A percentile compares a stretch with the other conserved stretches of the same genome.
phyloP scores from a whole-genome alignment of 2,113 vertebrate species.

The Cichladusa arquata region DNA sequence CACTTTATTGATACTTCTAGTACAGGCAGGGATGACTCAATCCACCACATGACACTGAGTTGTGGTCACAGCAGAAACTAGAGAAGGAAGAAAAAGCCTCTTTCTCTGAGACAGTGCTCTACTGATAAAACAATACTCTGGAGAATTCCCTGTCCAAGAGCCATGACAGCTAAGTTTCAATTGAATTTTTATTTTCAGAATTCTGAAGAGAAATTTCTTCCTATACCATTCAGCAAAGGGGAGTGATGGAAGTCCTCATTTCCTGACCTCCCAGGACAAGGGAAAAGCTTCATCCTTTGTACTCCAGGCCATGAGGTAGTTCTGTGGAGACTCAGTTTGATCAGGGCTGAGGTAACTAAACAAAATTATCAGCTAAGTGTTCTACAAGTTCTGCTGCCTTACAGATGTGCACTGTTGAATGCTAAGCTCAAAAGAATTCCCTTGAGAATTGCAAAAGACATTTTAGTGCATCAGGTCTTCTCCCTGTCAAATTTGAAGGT shows the following conservation, averaged over 20 bases:
- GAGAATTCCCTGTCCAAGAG: not conserved
- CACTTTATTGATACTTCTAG: not conserved
- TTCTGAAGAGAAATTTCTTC: not conserved
- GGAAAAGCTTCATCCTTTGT: not conserved
- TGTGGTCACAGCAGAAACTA: not conserved
- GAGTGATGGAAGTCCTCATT: not conserved
- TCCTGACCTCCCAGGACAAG: not conserved
- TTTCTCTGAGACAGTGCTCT: not conserved
- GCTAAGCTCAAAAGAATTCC: not conserved
- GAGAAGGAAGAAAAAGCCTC: not conserved
- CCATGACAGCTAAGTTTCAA: not conserved
- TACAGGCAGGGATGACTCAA: not conserved
- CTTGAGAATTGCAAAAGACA: not conserved
- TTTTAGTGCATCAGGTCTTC: not conserved
- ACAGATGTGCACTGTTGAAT: not conserved
- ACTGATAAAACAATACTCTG: not conserved
- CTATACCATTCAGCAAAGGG: accelerated
- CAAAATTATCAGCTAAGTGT: not conserved
- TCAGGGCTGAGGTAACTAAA: not conserved
- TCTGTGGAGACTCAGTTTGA: not conserved
- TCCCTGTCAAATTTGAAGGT: not conserved
- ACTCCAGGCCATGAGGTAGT: accelerated
- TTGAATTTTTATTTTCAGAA: not conserved
- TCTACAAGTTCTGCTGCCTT: not conserved
- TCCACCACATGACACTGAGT: not conserved